These are phyloP conservation scores for Chaetophractus vellerosus DNA, from an alignment of 2,797 vertebrate species.

Conservation along the genomic window DNA sequence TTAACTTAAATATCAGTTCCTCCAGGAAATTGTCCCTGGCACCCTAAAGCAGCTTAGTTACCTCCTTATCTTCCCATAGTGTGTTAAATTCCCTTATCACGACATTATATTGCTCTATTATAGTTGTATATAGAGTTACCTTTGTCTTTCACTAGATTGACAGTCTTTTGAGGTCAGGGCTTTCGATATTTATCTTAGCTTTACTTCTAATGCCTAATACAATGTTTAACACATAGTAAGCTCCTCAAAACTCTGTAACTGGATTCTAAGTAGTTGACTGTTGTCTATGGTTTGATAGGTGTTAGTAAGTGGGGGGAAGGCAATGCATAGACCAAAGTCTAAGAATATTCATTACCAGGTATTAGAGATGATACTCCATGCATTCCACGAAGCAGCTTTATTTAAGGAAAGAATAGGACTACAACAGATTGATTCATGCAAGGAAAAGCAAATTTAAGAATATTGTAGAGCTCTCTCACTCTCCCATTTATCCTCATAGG, in stretches of 20 bases:
- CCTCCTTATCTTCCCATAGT: not conserved
- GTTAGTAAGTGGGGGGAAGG: not conserved
- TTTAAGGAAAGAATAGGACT: not conserved
- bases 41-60: not conserved
- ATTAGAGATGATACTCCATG: not conserved
- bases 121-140: not conserved
- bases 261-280: not conserved
- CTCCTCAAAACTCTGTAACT: not conserved
- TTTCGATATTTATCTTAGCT: not conserved
- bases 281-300: not conserved
- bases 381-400: not conserved
- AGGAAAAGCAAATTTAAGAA: not conserved
- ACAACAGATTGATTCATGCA: not conserved
- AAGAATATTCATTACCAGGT: not conserved
- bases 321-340: not conserved
- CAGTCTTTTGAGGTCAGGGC: not conserved
- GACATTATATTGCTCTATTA: not conserved
- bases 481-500: constrained; percentile 10
- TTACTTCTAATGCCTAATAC: not conserved
- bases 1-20: not conserved
- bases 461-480: not conserved
- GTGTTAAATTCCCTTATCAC: not conserved
- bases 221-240: not conserved
- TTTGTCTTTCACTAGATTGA: not conserved
- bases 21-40: not conserved